Percentiles rank a stretch among this genome's conserved stretches.
Conservation (phyloP, 2,797 vertebrate species). For the Pantherophis alleghaniensis region DNA sequence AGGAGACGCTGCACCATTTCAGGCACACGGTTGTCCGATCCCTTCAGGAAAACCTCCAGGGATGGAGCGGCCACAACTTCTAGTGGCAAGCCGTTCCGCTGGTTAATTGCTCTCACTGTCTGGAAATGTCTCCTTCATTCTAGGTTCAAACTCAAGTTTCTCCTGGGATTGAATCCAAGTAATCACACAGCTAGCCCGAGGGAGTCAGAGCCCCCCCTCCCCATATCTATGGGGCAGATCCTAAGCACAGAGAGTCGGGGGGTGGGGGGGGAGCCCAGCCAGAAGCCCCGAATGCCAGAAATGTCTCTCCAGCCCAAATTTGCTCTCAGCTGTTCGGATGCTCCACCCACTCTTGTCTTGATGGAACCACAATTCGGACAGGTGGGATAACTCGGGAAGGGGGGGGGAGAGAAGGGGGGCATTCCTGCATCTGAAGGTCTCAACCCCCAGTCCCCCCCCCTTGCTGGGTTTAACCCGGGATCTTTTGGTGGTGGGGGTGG, state of each 20-base stretch:
- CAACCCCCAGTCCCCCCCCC: fast-evolving
- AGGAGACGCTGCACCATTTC: too few relatives aligned
- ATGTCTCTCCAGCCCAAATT: background rate
- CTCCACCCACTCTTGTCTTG: background rate
- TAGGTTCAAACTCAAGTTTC: background rate
- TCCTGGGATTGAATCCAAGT: background rate
- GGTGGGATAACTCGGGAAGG: background rate
- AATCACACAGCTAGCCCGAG: background rate
- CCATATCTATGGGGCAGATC: background rate
- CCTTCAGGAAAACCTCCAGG: too few relatives aligned
- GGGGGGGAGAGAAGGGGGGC: background rate
- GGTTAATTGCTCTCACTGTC: background rate
- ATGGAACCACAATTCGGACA: background rate
- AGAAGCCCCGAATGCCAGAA: background rate
- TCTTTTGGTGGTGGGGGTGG: too few relatives aligned
- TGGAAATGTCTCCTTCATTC: background rate
- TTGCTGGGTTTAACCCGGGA: background rate
- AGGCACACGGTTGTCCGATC: too few relatives aligned
- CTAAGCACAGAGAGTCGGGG: background rate
- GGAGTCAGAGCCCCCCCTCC: background rate
- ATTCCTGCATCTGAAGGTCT: background rate
- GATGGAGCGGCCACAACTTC: too few relatives aligned
- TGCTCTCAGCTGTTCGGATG: conserved; percentile 29
- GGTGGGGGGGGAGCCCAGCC: too few relatives aligned
- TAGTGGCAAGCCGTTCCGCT: too few relatives aligned